phyloP scores from a whole-genome alignment of 2,888 invertebrate species.

The Agelastica alni region DNA sequence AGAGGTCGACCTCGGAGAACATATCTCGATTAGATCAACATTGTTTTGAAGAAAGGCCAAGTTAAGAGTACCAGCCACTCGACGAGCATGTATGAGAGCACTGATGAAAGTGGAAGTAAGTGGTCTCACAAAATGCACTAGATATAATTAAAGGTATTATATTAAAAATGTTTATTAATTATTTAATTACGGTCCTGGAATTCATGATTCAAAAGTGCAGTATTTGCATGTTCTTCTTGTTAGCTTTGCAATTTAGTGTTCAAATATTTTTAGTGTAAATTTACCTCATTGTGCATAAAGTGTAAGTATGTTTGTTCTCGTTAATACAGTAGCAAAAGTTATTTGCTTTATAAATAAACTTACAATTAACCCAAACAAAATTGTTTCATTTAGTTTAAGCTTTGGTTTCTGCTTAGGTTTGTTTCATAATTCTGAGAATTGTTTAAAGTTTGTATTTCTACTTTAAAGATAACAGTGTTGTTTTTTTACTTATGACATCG shows the following conservation, averaged over 20 bases:
- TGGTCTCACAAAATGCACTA: no score
- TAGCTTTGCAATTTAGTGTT: conserved; percentile 5
- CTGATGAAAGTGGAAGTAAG: no score
- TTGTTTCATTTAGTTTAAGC: conserved; percentile 1
- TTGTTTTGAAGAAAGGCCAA: no score
- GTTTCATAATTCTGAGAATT: background rate
- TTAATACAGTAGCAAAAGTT: conserved; percentile 8
- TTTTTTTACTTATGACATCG: background rate
- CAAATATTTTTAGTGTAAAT: conserved; percentile 15
- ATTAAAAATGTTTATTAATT: no score
- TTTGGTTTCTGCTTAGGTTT: background rate
- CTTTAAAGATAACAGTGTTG: background rate
- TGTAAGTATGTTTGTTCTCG: conserved; percentile 3
- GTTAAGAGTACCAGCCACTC: no score
- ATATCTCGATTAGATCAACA: no score
- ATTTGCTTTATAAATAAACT: conserved; percentile 10
- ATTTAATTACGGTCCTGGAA: background rate
- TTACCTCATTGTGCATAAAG: conserved; percentile 6
- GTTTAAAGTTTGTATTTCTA: background rate
- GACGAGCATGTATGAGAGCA: no score
- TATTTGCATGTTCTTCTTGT: conserved; percentile 7
- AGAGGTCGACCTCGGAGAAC: no score
- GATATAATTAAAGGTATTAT: no score
- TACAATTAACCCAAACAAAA: conserved; percentile 11
- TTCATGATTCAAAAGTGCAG: background rate